These are phyloP conservation scores for Amazona finschi DNA, from an alignment of 2,797 vertebrate genomes.

Conservation along the genomic window DNA sequence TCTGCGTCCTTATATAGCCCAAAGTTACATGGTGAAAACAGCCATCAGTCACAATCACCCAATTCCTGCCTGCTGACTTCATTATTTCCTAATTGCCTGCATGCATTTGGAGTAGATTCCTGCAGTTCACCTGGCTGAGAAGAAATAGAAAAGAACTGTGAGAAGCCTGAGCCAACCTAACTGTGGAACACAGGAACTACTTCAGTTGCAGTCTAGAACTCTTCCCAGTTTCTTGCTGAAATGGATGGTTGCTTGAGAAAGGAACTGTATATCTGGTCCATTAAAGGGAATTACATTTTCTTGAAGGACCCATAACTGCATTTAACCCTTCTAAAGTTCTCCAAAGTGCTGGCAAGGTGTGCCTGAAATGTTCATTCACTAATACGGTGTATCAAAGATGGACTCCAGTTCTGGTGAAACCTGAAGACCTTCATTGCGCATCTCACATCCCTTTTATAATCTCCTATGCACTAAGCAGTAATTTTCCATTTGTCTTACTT, in stretches of 20 bases:
- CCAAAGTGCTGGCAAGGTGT: neutral
- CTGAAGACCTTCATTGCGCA: no score
- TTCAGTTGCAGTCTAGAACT: neutral
- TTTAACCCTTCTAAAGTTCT: neutral
- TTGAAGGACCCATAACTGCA: neutral
- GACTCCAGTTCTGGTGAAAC: no score
- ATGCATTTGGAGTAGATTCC: neutral
- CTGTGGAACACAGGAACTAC: neutral
- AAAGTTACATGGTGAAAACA: neutral
- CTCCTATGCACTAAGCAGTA: no score
- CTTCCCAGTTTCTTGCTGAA: neutral
- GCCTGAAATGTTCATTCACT: neutral
- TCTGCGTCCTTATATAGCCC: neutral
- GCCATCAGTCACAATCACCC: neutral
- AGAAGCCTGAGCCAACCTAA: neutral
- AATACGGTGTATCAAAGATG: no score
- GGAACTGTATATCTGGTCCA: neutral
- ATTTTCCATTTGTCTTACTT: no score
- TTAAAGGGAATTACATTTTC: neutral
- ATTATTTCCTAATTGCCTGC: neutral
- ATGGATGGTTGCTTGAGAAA: neutral
- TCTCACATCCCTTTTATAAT: no score
- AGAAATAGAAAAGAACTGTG: neutral
- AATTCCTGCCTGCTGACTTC: neutral
- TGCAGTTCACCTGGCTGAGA: neutral